These are phyloP conservation scores for Podilymbus podiceps DNA, from an alignment of 2,113 vertebrate genomes.

Conservation along the genomic window DNA sequence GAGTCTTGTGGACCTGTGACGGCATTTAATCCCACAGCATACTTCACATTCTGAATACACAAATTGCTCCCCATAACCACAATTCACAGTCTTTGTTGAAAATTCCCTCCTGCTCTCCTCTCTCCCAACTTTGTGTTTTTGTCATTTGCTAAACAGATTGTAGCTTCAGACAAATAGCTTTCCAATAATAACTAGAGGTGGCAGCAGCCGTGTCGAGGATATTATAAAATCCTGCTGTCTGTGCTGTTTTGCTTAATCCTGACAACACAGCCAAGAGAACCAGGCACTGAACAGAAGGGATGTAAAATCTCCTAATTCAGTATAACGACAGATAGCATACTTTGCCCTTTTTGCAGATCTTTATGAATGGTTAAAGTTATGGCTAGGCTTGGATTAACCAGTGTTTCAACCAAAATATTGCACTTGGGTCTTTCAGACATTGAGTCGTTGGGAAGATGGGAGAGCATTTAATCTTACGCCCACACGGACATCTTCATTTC, in stretches of 20 bases:
- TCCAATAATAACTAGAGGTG: constrained; percentile 11
- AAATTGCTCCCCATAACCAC: neutral
- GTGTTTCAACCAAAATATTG: constrained; percentile 34
- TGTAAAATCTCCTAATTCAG: constrained; percentile 6
- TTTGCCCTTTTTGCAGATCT: constrained; percentile 26
- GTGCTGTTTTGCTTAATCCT: constrained; percentile 42
- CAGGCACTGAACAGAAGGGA: constrained; percentile 7
- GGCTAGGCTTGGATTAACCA: constrained; percentile 4
- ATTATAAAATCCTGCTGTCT: constrained; percentile 22
- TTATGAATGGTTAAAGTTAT: constrained; percentile 9
- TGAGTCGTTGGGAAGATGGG: constrained; percentile 22
- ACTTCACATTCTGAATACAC: neutral
- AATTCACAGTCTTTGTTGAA: neutral
- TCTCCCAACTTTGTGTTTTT: neutral
- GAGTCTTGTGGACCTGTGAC: neutral
- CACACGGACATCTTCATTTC: constrained; percentile 31
- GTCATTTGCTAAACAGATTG: neutral
- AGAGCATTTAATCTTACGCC: constrained; percentile 33
- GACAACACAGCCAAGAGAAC: neutral
- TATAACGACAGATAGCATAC: neutral
- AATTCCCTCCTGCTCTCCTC: neutral
- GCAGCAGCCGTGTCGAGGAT: constrained; percentile 4
- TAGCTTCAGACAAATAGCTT: neutral
- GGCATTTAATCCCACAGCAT: neutral
- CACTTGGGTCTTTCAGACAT: constrained; percentile 31